phyloP scores from a whole-genome alignment of 2,888 invertebrate genomes.

The Fragum fragum region DNA sequence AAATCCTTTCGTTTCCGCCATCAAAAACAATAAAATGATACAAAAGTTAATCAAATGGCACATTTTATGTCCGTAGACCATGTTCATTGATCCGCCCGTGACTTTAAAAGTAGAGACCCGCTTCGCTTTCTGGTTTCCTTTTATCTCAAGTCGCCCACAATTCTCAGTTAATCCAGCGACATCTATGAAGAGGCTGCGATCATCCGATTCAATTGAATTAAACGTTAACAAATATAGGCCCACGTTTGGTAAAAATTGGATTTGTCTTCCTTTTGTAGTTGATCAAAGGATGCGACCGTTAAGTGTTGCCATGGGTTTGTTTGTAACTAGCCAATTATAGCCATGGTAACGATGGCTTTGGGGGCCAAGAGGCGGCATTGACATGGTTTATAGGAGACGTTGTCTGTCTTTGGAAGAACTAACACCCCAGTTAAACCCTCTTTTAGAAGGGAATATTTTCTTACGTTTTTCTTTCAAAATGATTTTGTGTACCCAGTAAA shows the following conservation, averaged over 20 bases:
- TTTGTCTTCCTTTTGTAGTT: slow-evolving; percentile 11
- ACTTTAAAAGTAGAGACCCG: slow-evolving; percentile 10
- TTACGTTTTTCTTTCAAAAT: too few species aligned
- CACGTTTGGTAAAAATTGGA: slow-evolving; percentile 31
- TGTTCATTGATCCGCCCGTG: slow-evolving; percentile 4
- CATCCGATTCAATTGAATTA: slow-evolving; percentile 31
- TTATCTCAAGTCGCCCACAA: slow-evolving; percentile 14
- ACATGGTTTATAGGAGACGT: slow-evolving; percentile 7
- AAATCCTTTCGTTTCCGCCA: slow-evolving; percentile 45
- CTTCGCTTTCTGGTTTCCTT: not conserved
- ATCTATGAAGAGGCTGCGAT: slow-evolving; percentile 26
- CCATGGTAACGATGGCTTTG: slow-evolving; percentile 13
- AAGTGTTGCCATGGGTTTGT: slow-evolving; percentile 30
- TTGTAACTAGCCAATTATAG: slow-evolving; percentile 29
- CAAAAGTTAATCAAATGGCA: slow-evolving; percentile 21
- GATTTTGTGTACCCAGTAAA: too few species aligned
- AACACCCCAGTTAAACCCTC: too few species aligned
- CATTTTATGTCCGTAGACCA: slow-evolving; percentile 29
- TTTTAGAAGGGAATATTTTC: too few species aligned
- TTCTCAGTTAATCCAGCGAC: slow-evolving; percentile 1
- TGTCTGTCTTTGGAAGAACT: not conserved
- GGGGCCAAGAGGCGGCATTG: slow-evolving; percentile 3
- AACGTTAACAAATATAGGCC: slow-evolving; percentile 23
- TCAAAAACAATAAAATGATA: slow-evolving; percentile 25
- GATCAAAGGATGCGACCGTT: slow-evolving; percentile 16